phyloP scores from a whole-genome alignment of 2,888 invertebrate genomes.

The Torymus aiolomorphi region DNA sequence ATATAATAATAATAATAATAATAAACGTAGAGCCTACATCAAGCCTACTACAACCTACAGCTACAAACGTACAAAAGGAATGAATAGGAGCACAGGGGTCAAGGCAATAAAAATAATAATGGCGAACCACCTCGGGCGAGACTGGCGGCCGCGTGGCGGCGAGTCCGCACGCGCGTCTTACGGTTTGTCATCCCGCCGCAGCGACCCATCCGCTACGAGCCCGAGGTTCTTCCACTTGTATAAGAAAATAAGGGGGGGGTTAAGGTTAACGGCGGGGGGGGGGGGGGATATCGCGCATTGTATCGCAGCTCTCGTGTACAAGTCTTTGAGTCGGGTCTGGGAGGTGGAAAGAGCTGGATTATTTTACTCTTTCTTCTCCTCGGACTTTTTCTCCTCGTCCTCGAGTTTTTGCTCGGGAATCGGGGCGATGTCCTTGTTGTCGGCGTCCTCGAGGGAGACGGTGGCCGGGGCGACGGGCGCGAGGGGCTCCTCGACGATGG shows the following conservation, averaged over 20 bases:
- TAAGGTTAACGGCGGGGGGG: background rate
- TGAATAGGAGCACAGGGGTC: background rate
- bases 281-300: conserved; percentile 31
- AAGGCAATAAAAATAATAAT: background rate
- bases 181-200: conserved; percentile 62
- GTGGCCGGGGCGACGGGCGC: background rate
- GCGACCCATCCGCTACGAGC: conserved; percentile 67
- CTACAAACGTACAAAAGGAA: background rate
- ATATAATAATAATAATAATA: conserved; percentile 11
- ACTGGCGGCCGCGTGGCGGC: conserved; percentile 43
- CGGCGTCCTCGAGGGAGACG: conserved; percentile 5
- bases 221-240: conserved; percentile 55
- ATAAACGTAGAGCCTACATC: too few species aligned
- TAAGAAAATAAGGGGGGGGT: background rate
- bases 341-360: too few species aligned
- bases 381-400: conserved; percentile 17
- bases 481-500: background rate
- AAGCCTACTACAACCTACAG: too few species aligned
- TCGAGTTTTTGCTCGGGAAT: background rate
- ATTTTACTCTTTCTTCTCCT: conserved; percentile 37
- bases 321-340: conserved; percentile 6
- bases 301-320: conserved; percentile 41
- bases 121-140: conserved; percentile 38
- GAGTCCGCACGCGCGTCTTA: conserved; percentile 39
- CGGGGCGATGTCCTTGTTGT: conserved; percentile 17